A percentile compares a stretch with the other conserved stretches of the same genome.
Conservation (phyloP, 2,888 invertebrate species). For the Bembecia ichneumoniformis region DNA sequence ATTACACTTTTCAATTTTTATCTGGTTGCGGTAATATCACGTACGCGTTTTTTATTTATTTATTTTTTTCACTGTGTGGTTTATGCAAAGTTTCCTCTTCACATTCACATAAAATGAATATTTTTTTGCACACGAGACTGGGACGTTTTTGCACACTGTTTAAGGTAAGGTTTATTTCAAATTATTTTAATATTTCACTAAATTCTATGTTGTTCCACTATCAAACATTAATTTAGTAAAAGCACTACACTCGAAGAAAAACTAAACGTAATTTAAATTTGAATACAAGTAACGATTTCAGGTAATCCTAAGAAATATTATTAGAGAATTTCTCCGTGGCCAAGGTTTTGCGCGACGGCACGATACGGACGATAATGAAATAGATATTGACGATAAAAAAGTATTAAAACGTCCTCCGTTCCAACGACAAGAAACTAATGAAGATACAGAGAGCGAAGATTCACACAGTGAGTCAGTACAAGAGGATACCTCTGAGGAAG, state of each 20-base stretch:
- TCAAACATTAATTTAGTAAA: too few species aligned
- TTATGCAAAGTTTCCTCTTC: too few species aligned
- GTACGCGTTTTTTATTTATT: too few species aligned
- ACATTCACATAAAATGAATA: too few species aligned
- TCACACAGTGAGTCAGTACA: constrained; percentile 16
- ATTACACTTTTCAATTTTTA: too few species aligned
- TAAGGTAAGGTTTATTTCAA: too few species aligned
- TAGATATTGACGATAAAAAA: constrained; percentile 30
- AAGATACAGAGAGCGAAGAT: constrained; percentile 15
- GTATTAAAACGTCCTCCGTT: constrained; percentile 31
- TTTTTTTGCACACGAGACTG: too few species aligned
- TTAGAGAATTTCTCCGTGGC: constrained; percentile 12
- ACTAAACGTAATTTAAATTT: background rate
- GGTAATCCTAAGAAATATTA: constrained; percentile 12
- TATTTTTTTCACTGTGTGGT: too few species aligned
- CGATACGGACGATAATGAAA: constrained; percentile 31
- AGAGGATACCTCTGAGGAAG: constrained; percentile 14
- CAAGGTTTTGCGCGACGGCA: constrained; percentile 19
- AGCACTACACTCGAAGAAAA: too few species aligned
- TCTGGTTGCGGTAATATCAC: too few species aligned
- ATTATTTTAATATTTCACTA: too few species aligned
- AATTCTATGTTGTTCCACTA: too few species aligned
- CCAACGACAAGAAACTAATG: constrained; percentile 36
- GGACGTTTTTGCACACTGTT: background rate
- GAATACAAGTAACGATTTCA: constrained; percentile 9